Evolutionary conservation across 2,113 vertebrate species (phyloP).

Genomic region (Aldabrachelys gigantea): DNA sequence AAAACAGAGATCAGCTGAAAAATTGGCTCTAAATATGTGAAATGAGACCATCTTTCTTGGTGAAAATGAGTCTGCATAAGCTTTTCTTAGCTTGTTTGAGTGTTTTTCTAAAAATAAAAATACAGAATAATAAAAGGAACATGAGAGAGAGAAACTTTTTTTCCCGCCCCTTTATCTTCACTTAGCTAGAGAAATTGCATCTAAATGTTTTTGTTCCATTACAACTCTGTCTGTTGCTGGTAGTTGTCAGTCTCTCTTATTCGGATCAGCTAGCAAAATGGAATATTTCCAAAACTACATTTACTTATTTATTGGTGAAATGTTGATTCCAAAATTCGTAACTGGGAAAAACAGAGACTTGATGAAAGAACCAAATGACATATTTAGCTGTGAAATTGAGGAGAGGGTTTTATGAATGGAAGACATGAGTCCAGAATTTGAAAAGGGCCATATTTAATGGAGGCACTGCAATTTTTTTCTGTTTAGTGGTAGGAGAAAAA

Average conservation of each 20-base stretch:
- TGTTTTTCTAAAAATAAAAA: neutral
- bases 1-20: neutral
- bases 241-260: neutral
- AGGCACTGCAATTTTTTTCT: neutral
- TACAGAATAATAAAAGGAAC: neutral
- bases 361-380: neutral
- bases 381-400: neutral
- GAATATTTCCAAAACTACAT: neutral
- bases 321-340: neutral
- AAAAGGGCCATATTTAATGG: neutral
- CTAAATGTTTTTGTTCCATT: neutral
- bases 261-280: neutral
- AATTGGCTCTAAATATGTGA: neutral
- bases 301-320: neutral
- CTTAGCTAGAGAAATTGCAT: neutral
- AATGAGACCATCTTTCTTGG: neutral
- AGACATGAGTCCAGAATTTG: neutral
- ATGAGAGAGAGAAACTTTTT: neutral
- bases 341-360: neutral
- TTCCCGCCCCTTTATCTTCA: neutral
- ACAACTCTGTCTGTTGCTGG: neutral
- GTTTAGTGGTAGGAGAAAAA: neutral
- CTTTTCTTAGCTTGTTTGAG: neutral
- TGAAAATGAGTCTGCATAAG: neutral
- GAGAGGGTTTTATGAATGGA: fast-evolving